Base-by-base conservation (phyloP, 1,140 invertebrate species). In the Drosophila yakuba region DNA sequence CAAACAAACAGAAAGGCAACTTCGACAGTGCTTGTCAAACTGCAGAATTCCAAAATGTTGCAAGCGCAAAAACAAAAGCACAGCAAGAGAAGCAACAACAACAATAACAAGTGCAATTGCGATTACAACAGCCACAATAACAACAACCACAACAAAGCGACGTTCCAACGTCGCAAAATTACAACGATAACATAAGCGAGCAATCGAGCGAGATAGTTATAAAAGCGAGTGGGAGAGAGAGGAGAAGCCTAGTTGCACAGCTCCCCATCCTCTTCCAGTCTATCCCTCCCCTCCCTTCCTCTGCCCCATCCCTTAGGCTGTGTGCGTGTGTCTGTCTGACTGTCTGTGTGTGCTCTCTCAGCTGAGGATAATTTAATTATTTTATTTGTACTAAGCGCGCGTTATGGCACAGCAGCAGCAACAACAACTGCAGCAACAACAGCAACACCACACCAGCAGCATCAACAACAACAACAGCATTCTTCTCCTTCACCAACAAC, bases 371-470 rank as follows among this genome's bases (percentile, higher is more conserved):
- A 73, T 74, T 63, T 62, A 81, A 81, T 88, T 75, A 61, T 78
- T 69, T 57, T 63, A 79, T 86, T 88, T 74, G 52, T 79, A 76
- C 66, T 69, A 88, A 88, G 79, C 66, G 60, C 83, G 71, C 83
- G 83, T 78, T 79, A 86, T 86, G 83, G 83, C 83, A 75, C 82
- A 85, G 69, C 82, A 85, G 68, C 81, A 85, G 84, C 82, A 85
- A 58, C 82, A 86, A 45, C 78, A 72, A 11, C 78, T 71, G 2
- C 71, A 62, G 10, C 67, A 71, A 12, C 59, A 62, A 12, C 67
- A 71, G n/a, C 59, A 63, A 8, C 52, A 66, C 8, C 38, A 38
- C 35, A 52, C 44, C 78, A 67, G 17, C 76, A 74, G 28, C 38
- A 32, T 32, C 80, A 82, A 12, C 80, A 80, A 52, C 79, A 72